Percentiles rank a stretch among this genome's conserved stretches.
These are phyloP conservation scores for Labroides dimidiatus DNA, from an alignment of 2,797 vertebrate species.

Conservation along the genomic window DNA sequence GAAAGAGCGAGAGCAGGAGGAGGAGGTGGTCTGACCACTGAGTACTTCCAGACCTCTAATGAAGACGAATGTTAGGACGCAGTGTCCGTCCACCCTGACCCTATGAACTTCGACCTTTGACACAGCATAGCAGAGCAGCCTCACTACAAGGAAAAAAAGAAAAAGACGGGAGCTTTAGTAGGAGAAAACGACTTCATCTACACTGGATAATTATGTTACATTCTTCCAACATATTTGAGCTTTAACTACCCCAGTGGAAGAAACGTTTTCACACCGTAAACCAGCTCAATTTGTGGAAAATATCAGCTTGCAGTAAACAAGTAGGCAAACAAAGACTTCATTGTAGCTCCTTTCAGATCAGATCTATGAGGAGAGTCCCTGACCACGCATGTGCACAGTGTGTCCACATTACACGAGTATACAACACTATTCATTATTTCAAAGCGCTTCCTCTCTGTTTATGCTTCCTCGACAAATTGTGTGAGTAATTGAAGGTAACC, in stretches of 20 bases:
- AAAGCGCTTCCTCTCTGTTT: slow-evolving; percentile 54
- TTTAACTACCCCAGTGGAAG: slow-evolving; percentile 54
- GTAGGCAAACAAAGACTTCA: slow-evolving; percentile 67
- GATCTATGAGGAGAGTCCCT: slow-evolving; percentile 43
- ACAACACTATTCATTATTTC: slow-evolving; percentile 65
- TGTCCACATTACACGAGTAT: slow-evolving; percentile 52
- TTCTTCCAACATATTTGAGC: slow-evolving; percentile 44
- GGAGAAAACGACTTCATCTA: slow-evolving; percentile 39
- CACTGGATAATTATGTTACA: slow-evolving; percentile 33
- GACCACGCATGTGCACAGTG: slow-evolving; percentile 54
- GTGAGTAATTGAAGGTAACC: slow-evolving; percentile 63
- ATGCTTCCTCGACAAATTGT: slow-evolving; percentile 55
- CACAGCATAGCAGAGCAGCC: slow-evolving; percentile 47
- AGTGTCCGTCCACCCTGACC: slow-evolving; percentile 69
- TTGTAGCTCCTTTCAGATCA: slow-evolving; percentile 55
- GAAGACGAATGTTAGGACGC: slow-evolving; percentile 78
- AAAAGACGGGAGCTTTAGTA: slow-evolving; percentile 30
- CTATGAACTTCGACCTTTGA: slow-evolving; percentile 75
- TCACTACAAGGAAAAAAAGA: slow-evolving; percentile 18
- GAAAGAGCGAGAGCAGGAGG: slow-evolving; percentile 42
- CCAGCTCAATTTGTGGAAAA: slow-evolving; percentile 65
- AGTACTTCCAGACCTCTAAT: slow-evolving; percentile 83
- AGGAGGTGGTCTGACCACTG: slow-evolving; percentile 69
- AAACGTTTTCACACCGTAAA: slow-evolving; percentile 65
- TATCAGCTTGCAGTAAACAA: slow-evolving; percentile 72